Evolutionary conservation across 1,140 invertebrate species (phyloP).

Genomic region (Drosophila takahashii): DNA sequence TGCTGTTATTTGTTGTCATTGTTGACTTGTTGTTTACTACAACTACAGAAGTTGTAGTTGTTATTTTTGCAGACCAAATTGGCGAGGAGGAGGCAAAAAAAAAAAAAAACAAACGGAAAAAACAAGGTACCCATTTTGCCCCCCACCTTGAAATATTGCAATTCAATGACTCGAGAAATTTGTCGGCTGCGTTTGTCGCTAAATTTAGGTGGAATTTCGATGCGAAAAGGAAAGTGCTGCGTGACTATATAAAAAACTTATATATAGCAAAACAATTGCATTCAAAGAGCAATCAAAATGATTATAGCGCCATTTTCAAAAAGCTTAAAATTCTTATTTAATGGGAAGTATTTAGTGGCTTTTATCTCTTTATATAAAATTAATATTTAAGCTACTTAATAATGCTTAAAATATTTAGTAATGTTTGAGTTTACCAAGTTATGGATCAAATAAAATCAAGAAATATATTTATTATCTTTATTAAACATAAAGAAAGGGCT

Average conservation of each 20-base stretch:
- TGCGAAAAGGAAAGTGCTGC: slow-evolving; percentile 23
- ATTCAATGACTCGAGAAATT: slow-evolving; percentile 31
- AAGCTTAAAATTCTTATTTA: too few relatives aligned
- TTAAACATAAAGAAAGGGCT: too few relatives aligned
- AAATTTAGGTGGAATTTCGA: slow-evolving; percentile 6
- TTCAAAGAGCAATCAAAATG: neutral
- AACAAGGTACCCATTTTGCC: neutral
- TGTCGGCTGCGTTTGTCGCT: slow-evolving; percentile 5
- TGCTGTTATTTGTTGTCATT: slow-evolving; percentile 35
- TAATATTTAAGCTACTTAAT: too few relatives aligned
- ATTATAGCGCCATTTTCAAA: too few relatives aligned
- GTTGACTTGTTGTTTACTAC: slow-evolving; percentile 1
- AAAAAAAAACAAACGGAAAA: neutral
- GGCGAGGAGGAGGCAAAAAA: slow-evolving; percentile 3
- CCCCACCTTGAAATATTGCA: slow-evolving; percentile 40
- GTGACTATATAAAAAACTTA: neutral
- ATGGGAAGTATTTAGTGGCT: too few relatives aligned
- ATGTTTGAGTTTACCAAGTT: too few relatives aligned
- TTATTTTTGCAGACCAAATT: slow-evolving; percentile 6
- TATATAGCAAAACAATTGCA: neutral
- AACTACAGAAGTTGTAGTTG: too few relatives aligned
- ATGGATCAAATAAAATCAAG: too few relatives aligned
- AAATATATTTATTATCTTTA: too few relatives aligned
- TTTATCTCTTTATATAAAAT: too few relatives aligned
- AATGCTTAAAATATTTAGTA: too few relatives aligned